Conservation (phyloP, 2,888 invertebrate genomes). For the Slavum lentiscoides region DNA sequence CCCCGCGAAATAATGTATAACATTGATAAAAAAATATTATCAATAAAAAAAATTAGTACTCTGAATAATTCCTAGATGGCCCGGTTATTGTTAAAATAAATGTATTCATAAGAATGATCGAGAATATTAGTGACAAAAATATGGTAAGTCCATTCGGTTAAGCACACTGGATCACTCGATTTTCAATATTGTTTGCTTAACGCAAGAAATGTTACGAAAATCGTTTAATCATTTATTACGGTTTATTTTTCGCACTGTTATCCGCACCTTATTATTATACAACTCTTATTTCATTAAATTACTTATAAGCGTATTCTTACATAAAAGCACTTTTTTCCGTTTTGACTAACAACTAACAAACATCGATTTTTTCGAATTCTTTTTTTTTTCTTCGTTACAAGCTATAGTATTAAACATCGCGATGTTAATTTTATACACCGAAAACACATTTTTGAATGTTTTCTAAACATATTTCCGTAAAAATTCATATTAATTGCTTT, state of each 20-base stretch:
- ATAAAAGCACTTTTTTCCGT: conserved; percentile 3
- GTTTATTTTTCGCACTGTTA: conserved; percentile 31
- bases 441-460: not conserved
- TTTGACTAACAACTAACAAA: not conserved
- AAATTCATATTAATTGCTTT: not conserved
- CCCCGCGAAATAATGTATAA: not conserved
- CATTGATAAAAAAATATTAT: not conserved
- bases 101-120: conserved; percentile 96
- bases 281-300: conserved; percentile 10
- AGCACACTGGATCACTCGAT: conserved; percentile 36
- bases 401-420: not conserved
- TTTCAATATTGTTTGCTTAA: conserved; percentile 20
- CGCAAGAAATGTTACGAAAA: conserved; percentile 15
- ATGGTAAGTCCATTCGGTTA: conserved; percentile 79
- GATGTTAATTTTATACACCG: not conserved
- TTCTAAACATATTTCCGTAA: not conserved
- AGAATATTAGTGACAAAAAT: conserved; percentile 98
- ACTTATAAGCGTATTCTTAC: not conserved
- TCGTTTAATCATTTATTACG: conserved; percentile 23
- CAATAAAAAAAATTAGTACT: not conserved
- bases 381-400: too few relatives aligned
- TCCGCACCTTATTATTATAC: conserved; percentile 9
- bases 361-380: too few relatives aligned
- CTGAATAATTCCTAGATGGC: conserved; percentile 70
- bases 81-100: conserved; percentile 96